These are phyloP conservation scores for Myathropa florea DNA, from an alignment of 2,888 invertebrate species.

Conservation along the genomic window DNA sequence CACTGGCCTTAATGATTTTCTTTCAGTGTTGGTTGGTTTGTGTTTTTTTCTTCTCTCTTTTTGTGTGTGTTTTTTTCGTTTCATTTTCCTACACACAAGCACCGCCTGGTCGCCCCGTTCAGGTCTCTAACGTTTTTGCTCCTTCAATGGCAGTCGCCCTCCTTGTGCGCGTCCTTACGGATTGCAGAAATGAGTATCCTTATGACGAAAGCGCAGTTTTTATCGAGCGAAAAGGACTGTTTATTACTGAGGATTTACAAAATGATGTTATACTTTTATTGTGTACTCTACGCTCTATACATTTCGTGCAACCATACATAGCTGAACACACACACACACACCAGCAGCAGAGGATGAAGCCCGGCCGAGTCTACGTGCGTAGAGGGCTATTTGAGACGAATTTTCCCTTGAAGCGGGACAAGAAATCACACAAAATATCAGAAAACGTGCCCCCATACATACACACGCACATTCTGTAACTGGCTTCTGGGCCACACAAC, in stretches of 20 bases:
- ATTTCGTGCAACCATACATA: not conserved
- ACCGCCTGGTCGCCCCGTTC: constrained; percentile 24
- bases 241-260: constrained; percentile 69
- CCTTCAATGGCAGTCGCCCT: constrained; percentile 29
- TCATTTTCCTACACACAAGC: not conserved
- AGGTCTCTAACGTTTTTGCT: constrained; percentile 21
- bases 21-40: constrained; percentile 9
- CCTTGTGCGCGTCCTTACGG: constrained; percentile 46
- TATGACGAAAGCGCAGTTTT: constrained; percentile 70
- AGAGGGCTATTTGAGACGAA: constrained; percentile 19
- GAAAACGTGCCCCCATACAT: constrained; percentile 7
- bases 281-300: constrained; percentile 30
- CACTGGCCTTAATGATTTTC: constrained; percentile 65
- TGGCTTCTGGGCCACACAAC: not conserved
- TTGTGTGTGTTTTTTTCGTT: not conserved
- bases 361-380: constrained; percentile 44
- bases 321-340: no score
- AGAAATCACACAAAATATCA: not conserved
- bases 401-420: constrained; percentile 32
- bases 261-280: constrained; percentile 68
- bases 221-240: constrained; percentile 68
- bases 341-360: no score
- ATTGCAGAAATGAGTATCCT: constrained; percentile 64
- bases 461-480: not conserved
- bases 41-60: not conserved